Base-by-base conservation (phyloP, 2,797 vertebrate species). In the Eulemur rubriventer region DNA sequence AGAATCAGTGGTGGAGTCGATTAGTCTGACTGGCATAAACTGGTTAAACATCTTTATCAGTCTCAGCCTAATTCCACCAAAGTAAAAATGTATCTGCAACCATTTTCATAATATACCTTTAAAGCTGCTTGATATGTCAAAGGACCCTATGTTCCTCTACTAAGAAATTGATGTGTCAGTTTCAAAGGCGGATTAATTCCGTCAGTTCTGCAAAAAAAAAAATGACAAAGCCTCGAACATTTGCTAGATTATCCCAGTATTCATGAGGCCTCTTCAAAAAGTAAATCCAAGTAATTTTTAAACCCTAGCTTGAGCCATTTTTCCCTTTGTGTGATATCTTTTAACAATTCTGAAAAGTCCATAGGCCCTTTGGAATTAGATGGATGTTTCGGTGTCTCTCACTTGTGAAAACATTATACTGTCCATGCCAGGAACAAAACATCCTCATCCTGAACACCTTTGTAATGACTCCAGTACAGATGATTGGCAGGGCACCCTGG, bases 181-280 rank as follows among this genome's bases (percentile, higher is more conserved):
- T 75, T 82, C 72, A 67, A 48, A 89, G 84, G 78, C 20, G 11
- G 84, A 90, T 94, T 89, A 50, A 67, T 93, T 90, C 88, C 7
- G 0, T 63, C 87, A 72, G 50, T 87, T 82, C 24, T 76, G 78
- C 48, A 65, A 43, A 67, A 67, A 43, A 67, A 67, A 65, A 70
- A 79, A 57, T 41, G 69, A 63, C 43, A 59, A 59, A 85, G 75
- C 70, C 28, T 43, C 69, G 33, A 86, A 61, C 28, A 2, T 59
- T 86, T 28, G 26, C 57, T 86, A 10, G 20, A 76, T 57, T n/a
- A 67, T 89, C 52, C 67, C 16, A 63, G 41, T 48, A 88, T 79
- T 85, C 43, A 55, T 75, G 65, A 10, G 35, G 22, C 18, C 65
- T 78, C 57, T 87, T 83, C 24, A 91, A 55, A 52, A 48, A n/a